Evolutionary conservation across 2,113 vertebrate species (phyloP).

Genomic region (Daphoenositta chrysoptera): DNA sequence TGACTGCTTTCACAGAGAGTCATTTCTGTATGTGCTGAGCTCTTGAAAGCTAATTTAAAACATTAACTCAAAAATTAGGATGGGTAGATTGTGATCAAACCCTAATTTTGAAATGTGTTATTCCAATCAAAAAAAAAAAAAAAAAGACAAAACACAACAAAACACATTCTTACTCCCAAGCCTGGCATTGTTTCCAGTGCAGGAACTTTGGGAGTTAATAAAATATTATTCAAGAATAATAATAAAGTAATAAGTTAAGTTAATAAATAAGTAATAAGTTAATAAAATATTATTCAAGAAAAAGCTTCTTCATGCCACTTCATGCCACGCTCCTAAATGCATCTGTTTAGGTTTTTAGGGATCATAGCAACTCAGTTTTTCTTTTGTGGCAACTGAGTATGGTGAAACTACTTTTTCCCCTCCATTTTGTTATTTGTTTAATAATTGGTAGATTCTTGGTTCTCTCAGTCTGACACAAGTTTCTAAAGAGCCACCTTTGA

Average conservation of each 20-base stretch:
- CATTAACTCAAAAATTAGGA: slow-evolving; percentile 7
- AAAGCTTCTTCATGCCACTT: no score
- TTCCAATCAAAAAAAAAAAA: not conserved
- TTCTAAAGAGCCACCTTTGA: not conserved
- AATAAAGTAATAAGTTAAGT: no score
- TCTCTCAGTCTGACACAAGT: slow-evolving; percentile 1
- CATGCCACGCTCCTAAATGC: not conserved
- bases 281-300: no score
- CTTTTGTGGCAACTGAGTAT: not conserved
- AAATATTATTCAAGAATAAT: no score
- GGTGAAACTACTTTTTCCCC: not conserved
- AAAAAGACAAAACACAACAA: not conserved
- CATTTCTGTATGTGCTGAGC: not conserved
- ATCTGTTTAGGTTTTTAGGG: not conserved
- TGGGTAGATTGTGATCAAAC: not conserved
- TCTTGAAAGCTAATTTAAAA: slow-evolving; percentile 12
- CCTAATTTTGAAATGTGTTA: not conserved
- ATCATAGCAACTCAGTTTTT: not conserved
- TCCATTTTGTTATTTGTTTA: slow-evolving; percentile 38
- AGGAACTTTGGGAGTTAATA: slow-evolving; percentile 13
- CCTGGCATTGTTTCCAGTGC: not conserved
- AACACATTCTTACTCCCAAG: not conserved
- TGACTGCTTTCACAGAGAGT: not conserved
- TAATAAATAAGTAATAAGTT: no score
- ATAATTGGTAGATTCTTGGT: not conserved